Percentiles rank a stretch among this genome's conserved stretches.
These are phyloP conservation scores for Takifugu ocellatus DNA, from an alignment of 2,797 vertebrate species.

Conservation along the genomic window DNA sequence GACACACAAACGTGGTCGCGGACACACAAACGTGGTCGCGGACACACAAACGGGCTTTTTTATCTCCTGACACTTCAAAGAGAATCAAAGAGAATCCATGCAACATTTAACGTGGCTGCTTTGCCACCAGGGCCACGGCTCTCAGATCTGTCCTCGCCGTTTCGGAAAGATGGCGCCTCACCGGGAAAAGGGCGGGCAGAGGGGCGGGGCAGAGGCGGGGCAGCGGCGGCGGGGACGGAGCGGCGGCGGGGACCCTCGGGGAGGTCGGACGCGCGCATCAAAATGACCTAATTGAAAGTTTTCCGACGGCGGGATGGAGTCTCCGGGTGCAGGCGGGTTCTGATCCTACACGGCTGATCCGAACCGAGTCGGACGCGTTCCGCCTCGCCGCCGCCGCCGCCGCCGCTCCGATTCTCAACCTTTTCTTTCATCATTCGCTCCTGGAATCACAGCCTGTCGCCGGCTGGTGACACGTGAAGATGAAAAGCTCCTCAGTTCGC, in stretches of 20 bases:
- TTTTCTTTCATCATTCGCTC: not conserved
- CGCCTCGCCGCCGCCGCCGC: not conserved
- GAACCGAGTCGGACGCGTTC: too few species aligned
- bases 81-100: conserved; percentile 67
- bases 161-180: not conserved
- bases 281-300: too few species aligned
- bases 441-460: too few species aligned
- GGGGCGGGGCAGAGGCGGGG: conserved; percentile 12
- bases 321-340: not conserved
- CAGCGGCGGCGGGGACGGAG: conserved; percentile 15
- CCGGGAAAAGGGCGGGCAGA: not conserved
- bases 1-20: conserved; percentile 35
- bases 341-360: too few species aligned
- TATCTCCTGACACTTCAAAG: conserved; percentile 69
- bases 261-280: not conserved
- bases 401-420: not conserved
- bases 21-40: conserved; percentile 35
- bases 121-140: conserved; percentile 3
- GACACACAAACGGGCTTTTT: conserved; percentile 28
- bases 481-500: not conserved
- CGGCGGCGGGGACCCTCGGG: conserved; percentile 5
- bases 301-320: not conserved
- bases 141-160: conserved; percentile 22
- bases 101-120: conserved; percentile 42
- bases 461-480: not conserved